phyloP scores from a whole-genome alignment of 2,113 vertebrate species.

The Pelvicachromis taeniatus region DNA sequence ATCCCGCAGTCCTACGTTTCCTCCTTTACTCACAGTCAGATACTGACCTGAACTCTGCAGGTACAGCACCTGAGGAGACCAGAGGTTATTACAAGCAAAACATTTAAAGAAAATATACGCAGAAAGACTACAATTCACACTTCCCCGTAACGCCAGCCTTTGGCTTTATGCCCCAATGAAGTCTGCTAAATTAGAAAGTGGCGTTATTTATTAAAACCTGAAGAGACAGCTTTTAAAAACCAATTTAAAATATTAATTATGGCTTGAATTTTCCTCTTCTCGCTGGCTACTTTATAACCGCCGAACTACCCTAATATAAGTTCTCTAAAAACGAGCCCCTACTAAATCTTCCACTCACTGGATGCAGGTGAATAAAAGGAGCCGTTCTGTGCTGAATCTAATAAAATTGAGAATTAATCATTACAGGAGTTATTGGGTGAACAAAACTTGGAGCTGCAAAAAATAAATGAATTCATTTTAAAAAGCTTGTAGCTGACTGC shows the following conservation, averaged over 20 bases:
- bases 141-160: neutral
- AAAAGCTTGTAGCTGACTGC: neutral
- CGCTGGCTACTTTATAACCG: neutral
- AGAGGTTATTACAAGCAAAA: neutral
- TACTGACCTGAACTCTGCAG: slow-evolving; percentile 74
- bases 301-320: neutral
- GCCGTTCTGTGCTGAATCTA: neutral
- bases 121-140: neutral
- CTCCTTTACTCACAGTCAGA: slow-evolving; percentile 79
- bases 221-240: neutral
- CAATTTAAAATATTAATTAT: neutral
- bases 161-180: neutral
- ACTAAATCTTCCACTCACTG: slow-evolving; percentile 12
- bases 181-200: neutral
- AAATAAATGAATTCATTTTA: neutral
- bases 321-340: neutral
- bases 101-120: neutral
- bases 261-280: neutral
- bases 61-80: slow-evolving; percentile 66
- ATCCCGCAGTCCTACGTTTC: slow-evolving; percentile 73
- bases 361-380: neutral
- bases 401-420: slow-evolving; percentile 34
- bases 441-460: neutral
- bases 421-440: slow-evolving; percentile 24
- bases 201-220: slow-evolving; percentile 16